Conservation (phyloP, 2,888 invertebrate species). For the Allophyes oxyacanthae region DNA sequence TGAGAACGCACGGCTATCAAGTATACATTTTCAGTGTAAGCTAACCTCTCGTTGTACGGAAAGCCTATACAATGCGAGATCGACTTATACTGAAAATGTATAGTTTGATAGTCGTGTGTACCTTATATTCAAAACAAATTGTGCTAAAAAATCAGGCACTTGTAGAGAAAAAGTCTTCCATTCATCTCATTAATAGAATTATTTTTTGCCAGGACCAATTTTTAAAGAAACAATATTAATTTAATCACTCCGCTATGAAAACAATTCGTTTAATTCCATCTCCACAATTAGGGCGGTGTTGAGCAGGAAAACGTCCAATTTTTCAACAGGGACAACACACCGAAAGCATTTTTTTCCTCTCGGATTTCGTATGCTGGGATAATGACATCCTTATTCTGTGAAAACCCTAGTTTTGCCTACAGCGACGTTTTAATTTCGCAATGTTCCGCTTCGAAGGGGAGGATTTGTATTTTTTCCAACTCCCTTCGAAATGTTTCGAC, state of each 20-base stretch:
- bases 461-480: slow-evolving; percentile 66
- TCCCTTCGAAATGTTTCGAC: slow-evolving; percentile 65
- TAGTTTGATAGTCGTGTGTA: no score
- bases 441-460: slow-evolving; percentile 52
- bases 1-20: no score
- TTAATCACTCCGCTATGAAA: slow-evolving; percentile 38
- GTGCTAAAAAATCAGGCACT: no score
- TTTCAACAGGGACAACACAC: slow-evolving; percentile 50
- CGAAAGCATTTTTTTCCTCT: slow-evolving; percentile 45
- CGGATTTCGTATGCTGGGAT: slow-evolving; percentile 58
- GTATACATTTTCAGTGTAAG: no score
- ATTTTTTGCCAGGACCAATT: slow-evolving; percentile 7
- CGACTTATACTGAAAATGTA: no score
- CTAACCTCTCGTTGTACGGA: no score
- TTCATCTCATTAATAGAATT: not conserved
- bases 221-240: slow-evolving; percentile 39
- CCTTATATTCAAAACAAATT: no score
- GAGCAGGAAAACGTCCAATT: slow-evolving; percentile 50
- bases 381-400: slow-evolving; percentile 69
- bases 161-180: no score
- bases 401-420: slow-evolving; percentile 69
- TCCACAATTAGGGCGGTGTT: slow-evolving; percentile 46
- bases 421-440: slow-evolving; percentile 74
- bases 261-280: slow-evolving; percentile 49
- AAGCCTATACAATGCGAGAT: no score